Conservation (phyloP, 2,113 vertebrate genomes). For the Xiphophorus couchianus region DNA sequence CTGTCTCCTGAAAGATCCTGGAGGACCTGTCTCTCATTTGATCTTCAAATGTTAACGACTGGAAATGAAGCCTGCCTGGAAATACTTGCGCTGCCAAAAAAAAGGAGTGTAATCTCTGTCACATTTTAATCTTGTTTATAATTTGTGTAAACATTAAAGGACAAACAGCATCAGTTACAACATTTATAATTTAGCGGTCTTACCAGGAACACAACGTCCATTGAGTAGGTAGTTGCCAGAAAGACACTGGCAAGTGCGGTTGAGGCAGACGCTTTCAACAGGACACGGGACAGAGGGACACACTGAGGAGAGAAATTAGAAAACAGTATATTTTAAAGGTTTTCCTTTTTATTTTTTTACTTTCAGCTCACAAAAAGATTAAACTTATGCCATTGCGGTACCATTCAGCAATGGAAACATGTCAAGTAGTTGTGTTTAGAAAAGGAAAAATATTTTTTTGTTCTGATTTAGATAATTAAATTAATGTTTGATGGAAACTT, state of each 20-base stretch:
- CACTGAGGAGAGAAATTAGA: conserved; percentile 44
- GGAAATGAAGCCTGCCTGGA: conserved; percentile 70
- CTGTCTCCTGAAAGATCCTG: conserved; percentile 30
- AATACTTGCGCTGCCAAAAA: conserved; percentile 73
- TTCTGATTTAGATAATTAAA: neutral
- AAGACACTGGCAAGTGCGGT: conserved; percentile 73
- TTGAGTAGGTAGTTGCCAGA: conserved; percentile 58
- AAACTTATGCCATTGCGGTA: neutral
- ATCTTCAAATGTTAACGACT: neutral
- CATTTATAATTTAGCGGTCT: neutral
- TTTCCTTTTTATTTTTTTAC: too few species aligned
- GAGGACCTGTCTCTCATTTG: conserved; percentile 74
- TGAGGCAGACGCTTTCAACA: conserved; percentile 60
- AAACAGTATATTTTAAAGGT: neutral
- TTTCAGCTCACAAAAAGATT: neutral
- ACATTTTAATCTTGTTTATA: neutral
- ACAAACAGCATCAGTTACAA: too few species aligned
- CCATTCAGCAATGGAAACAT: neutral
- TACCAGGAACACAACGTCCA: conserved; percentile 67
- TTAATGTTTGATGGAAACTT: neutral
- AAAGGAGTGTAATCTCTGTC: neutral
- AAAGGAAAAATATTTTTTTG: too few species aligned
- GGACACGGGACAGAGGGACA: conserved; percentile 71
- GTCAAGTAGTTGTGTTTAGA: neutral
- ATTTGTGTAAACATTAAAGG: too few species aligned